Percentiles rank a stretch among this genome's conserved stretches.
Evolutionary conservation across 2,888 invertebrate genomes (phyloP).

Genomic region (Scaptodrosophila latifasciaeformis): DNA sequence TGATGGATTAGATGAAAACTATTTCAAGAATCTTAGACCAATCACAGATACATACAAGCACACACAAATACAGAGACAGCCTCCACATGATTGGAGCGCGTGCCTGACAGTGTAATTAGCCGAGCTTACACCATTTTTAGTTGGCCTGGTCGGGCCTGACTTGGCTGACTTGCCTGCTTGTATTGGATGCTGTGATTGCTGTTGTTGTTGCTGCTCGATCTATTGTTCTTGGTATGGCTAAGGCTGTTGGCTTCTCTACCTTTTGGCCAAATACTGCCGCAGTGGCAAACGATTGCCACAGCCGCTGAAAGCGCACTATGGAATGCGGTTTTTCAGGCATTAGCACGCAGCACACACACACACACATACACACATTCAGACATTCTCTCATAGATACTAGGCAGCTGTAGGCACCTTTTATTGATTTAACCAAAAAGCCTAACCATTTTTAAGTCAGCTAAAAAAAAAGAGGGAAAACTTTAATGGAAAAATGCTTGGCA

Average conservation of each 20-base stretch:
- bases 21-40: too few species aligned
- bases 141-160: not conserved
- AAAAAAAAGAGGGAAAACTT: constrained; percentile 7
- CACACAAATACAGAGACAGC: constrained; percentile 17
- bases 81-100: constrained; percentile 46
- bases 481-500: constrained; percentile 13
- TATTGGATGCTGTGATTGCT: constrained; percentile 45
- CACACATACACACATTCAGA: constrained; percentile 10
- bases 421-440: constrained; percentile 9
- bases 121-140: constrained; percentile 47
- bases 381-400: too few species aligned
- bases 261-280: constrained; percentile 9
- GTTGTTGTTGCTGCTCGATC: constrained; percentile 12
- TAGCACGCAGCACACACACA: constrained; percentile 33
- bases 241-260: constrained; percentile 17
- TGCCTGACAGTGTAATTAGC: constrained; percentile 65
- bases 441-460: not conserved
- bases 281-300: too few species aligned
- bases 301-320: constrained; percentile 57
- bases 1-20: too few species aligned
- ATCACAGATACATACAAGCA: constrained; percentile 6
- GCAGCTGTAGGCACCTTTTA: too few species aligned
- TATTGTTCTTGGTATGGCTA: constrained; percentile 19
- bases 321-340: constrained; percentile 65
- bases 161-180: constrained; percentile 9